phyloP scores from a whole-genome alignment of 1,140 invertebrate genomes.

The Sycophaga agraensis region DNA sequence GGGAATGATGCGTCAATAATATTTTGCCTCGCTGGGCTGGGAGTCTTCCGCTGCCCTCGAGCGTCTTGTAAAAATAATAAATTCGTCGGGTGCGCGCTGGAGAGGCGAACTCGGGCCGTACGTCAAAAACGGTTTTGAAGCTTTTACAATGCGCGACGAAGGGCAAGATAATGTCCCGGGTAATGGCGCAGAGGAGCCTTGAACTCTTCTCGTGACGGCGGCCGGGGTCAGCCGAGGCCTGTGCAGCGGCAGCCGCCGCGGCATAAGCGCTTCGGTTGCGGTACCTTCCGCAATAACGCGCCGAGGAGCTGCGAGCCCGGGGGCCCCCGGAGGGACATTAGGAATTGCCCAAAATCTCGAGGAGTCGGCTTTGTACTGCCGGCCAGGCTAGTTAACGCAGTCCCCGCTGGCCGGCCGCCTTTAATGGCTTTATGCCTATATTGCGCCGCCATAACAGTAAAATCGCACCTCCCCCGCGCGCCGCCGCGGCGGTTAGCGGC shows the following conservation, averaged over 20 bases:
- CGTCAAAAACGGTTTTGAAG: not conserved
- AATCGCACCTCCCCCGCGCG: not conserved
- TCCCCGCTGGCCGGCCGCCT: constrained; percentile 1
- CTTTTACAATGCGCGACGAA: not conserved
- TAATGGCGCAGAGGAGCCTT: not conserved
- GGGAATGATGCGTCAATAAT: no score
- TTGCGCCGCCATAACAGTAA: constrained; percentile 29
- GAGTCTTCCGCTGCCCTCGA: no score
- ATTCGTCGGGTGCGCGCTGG: no score
- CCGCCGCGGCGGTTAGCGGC: not conserved
- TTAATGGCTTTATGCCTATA: constrained; percentile 39
- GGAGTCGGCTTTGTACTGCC: constrained; percentile 27
- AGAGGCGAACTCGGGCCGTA: no score
- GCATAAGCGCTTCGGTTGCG: no score
- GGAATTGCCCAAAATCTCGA: constrained; percentile 36
- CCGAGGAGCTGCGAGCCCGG: not conserved
- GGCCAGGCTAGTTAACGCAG: constrained; percentile 34
- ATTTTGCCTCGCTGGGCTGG: no score
- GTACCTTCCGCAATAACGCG: not conserved
- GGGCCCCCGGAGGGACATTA: constrained; percentile 26
- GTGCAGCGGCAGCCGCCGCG: no score
- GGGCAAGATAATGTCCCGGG: no score
- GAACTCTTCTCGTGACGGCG: constrained; percentile 13
- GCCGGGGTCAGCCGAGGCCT: not conserved
- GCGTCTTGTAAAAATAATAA: constrained; percentile 1